These are phyloP conservation scores for Diaperis boleti DNA, from an alignment of 2,888 invertebrate genomes.

Conservation along the genomic window DNA sequence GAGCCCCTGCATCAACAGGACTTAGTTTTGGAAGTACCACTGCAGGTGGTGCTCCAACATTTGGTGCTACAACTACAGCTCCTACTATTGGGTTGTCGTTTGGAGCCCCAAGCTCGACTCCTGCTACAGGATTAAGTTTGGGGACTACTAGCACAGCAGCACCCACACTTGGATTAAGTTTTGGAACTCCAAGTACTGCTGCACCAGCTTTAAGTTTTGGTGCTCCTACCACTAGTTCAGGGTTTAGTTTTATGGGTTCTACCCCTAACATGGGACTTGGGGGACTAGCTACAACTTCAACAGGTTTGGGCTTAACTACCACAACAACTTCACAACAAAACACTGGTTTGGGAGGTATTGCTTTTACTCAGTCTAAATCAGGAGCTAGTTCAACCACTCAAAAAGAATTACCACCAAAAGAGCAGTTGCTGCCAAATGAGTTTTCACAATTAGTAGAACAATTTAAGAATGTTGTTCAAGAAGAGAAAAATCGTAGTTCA, in stretches of 20 bases:
- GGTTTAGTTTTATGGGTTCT: constrained; percentile 18
- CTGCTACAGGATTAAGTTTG: constrained; percentile 50
- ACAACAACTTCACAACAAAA: constrained; percentile 41
- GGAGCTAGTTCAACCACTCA: constrained; percentile 57
- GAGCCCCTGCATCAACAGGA: constrained; percentile 45
- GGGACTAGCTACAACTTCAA: constrained; percentile 37
- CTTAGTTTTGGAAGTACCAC: constrained; percentile 55
- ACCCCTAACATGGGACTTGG: constrained; percentile 47
- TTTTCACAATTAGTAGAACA: constrained; percentile 81
- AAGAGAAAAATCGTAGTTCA: constrained; percentile 84
- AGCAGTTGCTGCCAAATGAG: constrained; percentile 80
- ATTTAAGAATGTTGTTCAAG: constrained; percentile 87
- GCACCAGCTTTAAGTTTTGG: constrained; percentile 42
- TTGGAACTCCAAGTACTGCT: constrained; percentile 38
- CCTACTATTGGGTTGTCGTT: constrained; percentile 54
- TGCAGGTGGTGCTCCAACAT: constrained; percentile 46
- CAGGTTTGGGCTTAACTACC: constrained; percentile 40
- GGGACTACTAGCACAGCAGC: constrained; percentile 49
- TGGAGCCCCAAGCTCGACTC: constrained; percentile 49
- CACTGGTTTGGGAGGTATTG: constrained; percentile 78
- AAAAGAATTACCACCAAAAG: constrained; percentile 71
- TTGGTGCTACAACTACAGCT: constrained; percentile 50
- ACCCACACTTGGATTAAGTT: constrained; percentile 37
- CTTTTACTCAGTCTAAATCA: constrained; percentile 67
- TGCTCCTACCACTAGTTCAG: neutral